Evolutionary conservation across 2,888 invertebrate species (phyloP), one percentile per base, ranked within the genome.

Genomic region (Theristus sp.): DNA sequence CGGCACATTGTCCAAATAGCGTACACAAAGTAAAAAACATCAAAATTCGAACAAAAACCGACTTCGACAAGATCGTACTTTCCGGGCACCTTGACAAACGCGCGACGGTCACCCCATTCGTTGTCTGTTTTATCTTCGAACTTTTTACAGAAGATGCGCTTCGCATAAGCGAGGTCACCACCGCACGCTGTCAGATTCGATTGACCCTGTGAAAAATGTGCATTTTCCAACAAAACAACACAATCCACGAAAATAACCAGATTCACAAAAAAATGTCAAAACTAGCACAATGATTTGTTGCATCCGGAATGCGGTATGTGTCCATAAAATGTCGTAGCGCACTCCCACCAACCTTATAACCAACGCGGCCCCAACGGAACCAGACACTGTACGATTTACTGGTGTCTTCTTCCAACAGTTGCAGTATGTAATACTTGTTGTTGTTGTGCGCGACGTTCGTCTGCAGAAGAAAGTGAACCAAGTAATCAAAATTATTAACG

Each of bases 301-400:
- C n/a, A n/a, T n/a, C n/a, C n/a, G n/a, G n/a, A n/a, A n/a, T n/a
- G n/a, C n/a, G n/a, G n/a, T n/a, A n/a, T n/a, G n/a, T n/a, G n/a
- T n/a, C n/a, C n/a, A n/a, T n/a, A n/a, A n/a, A n/a, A n/a, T n/a
- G n/a, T n/a, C n/a, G n/a, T n/a, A n/a, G n/a, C n/a, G 17, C 38
- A 38, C 38, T 13, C 6, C 49, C 20, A n/a, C 38, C 17, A 55
- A 66, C 65, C 58, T 52, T 68, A 62, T 74, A 74, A 3, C 80
- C 80, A 22, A 81, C 80, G n/a, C 80, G 72, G 1, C 80, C 80
- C 80, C 80, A 80, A 20, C 80, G 71, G 63, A 75, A 73, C 80
- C 79, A 81, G 20, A 78, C 76, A 53, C 71, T 68, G 68, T 72
- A 79, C 0, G 64, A 38, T 38, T 71, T 72, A 47, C 64, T 66